Evolutionary conservation across 2,797 vertebrate genomes (phyloP), one percentile per base, ranked within the genome.

Genomic region (Acipenser transmontanus): DNA sequence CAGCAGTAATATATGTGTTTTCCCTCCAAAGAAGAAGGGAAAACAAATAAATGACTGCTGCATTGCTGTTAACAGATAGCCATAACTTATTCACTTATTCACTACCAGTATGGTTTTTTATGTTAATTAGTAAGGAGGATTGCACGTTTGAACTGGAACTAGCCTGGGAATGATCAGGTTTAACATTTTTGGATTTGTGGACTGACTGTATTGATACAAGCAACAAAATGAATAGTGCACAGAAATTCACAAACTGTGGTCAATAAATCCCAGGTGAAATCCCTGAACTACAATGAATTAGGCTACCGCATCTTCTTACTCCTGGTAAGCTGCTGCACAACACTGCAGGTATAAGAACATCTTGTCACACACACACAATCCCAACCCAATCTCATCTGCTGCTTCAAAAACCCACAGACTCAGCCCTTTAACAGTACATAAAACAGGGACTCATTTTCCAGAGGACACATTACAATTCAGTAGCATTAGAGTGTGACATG

Each of bases 151-250:
- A 57, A 57, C 54, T 12, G 54, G 54, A 57, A 57, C 9, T n/a
- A 57, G 54, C 54, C 12, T 12, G 54, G 54, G 17, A 47, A 20
- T 49, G 0, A 50, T 50, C 12, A 48, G 20, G 49, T 66, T 11
- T n/a, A 7, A 50, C 13, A 54, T 59, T 59, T 59, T 7, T 54
- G 4, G 48, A 66, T 12, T 52, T 49, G 8, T 61, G 14, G 34
- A 54, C 14, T n/a, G 48, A 13, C 13, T 60, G 11, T n/a, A 34
- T 66, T 7, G 49, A 60, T 11, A 7, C 17, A n/a, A 49, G 13
- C 49, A 50, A 8, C 13, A 66, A 34, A 10, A 65, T 59, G 50
- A 66, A 50, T 17, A 61, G 20, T 34, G 48, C 56, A 66, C 48
- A 59, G 7, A 17, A 47, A 6, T 34, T 34, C 34, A 34, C 34